Evolutionary conservation across 2,888 invertebrate genomes (phyloP), one percentile per base, ranked within the genome.

Genomic region (Cantharis nigra): DNA sequence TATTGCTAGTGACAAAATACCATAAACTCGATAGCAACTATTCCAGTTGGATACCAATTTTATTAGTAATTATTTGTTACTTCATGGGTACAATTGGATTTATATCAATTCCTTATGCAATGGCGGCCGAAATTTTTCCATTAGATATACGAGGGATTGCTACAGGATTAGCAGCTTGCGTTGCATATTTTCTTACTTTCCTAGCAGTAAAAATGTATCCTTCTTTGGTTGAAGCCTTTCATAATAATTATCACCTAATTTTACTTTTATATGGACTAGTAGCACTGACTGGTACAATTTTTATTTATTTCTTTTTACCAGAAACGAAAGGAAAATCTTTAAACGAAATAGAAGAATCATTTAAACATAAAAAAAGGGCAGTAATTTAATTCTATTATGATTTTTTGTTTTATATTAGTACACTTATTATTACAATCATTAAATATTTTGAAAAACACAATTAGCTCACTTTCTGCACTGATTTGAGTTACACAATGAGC

Each of bases 81-180:
- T 88, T 91, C 75, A 87, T 88, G 16, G 90, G 90, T 73, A 90
- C 91, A 0, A 74, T 91, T 2, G 91, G 91, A 0, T 91, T 91
- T 79, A 84, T 91, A 18, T 90, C 90, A 0, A 81, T 91, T 2
- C 91, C 91, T 0, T 91, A 90, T 83, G 91, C 91, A 0, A 89
- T 91, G 89, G 84, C 91, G 0, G 91, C 91, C 1, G 91, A 91
- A 81, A 86, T 91, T 4, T 91, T 90, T 79, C 91, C 91, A 0
- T 81, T 88, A 10, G 89, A 89, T 69, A 89, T 91, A 0, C 88
- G 91, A 33, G 91, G 91, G 3, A 85, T 90, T 3, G 89, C 91
- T 0, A 88, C 90, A 0, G 90, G 91, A 0, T 70, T 90, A 2
- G 89, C 90, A 0, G 88, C 89, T 0, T 89, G 89, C 65, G 77